Evolutionary conservation across 2,113 vertebrate species (phyloP).

Genomic region (Carettochelys insculpta): DNA sequence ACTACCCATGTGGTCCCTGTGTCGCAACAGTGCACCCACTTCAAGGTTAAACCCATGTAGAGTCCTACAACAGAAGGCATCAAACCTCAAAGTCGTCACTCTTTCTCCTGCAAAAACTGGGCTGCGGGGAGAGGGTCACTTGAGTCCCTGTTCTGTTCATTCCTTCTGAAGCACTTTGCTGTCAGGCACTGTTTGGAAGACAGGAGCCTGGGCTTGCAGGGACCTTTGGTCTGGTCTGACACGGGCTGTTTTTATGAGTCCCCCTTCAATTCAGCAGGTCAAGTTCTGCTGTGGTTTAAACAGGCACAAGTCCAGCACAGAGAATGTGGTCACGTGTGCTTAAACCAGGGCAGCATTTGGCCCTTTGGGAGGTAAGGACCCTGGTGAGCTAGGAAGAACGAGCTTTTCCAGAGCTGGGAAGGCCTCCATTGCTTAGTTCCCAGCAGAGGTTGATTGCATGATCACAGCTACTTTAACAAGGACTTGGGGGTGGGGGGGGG

Average conservation of each 20-base stretch:
- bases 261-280: not conserved
- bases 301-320: not conserved
- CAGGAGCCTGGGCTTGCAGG: too few relatives aligned
- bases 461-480: rapidly evolving
- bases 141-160: too few relatives aligned
- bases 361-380: not conserved
- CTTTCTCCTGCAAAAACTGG: not conserved
- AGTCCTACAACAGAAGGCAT: not conserved
- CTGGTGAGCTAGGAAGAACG: not conserved
- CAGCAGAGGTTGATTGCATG: not conserved
- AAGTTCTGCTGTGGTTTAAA: not conserved
- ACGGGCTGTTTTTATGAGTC: not conserved
- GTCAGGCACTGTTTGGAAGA: too few relatives aligned
- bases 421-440: not conserved
- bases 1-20: not conserved
- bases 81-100: not conserved
- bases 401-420: not conserved
- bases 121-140: too few relatives aligned
- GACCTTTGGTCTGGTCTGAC: too few relatives aligned
- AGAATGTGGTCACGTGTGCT: not conserved
- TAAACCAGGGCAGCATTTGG: not conserved
- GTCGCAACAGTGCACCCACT: not conserved
- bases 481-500: not conserved
- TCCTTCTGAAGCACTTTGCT: too few relatives aligned
- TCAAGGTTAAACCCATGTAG: not conserved